Base-by-base conservation (phyloP, 2,797 vertebrate genomes). In the Lindbergichthys nudifrons region DNA sequence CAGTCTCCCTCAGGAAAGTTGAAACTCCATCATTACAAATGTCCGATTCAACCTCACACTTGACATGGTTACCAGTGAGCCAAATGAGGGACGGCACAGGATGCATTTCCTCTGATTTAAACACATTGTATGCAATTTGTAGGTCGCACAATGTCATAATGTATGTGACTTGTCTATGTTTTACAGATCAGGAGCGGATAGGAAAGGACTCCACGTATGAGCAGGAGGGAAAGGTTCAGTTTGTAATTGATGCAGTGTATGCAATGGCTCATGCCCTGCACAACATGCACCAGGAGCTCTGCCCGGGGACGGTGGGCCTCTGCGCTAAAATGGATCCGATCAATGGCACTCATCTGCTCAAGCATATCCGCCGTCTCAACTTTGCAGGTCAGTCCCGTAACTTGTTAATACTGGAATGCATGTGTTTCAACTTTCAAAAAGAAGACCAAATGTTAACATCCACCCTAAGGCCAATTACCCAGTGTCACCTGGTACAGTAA, bases 181-280 rank as follows among this genome's bases (percentile, higher is more conserved):
- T 6, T 77, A 23, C 95, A 99, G 98, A 98, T 92, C 95, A 98
- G 2, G 98, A 99, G 87, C 94, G 98, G 76, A 99, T 99, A 18
- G 97, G 97, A 75, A 96, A 97, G 87, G 96, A 98, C 91, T 98
- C 97, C 0, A 86, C 94, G 0, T 99, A 99, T 0, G 98, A 99
- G 85, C 98, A 99, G 91, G 98, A 99, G 80, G 98, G 98, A 73
- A 99, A 99, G 82, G 98, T 99, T 57, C 97, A 98, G 87, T 99
- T 99, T 53, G 98, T 99, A 56, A 99, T 99, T 0, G 97, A 99
- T 0, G 98, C 98, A 0, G 98, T 99, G 51, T 99, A 99, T 0
- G 94, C 97, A 58, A 98, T 98, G 97, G 97, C 97, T 11, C 97
- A 98, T 0, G 97, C 97, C 0, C 95, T 99, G 75, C 97, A 99